These are phyloP conservation scores for Sarcophaga peregrina DNA, from an alignment of 1,140 invertebrate species.

Conservation along the genomic window DNA sequence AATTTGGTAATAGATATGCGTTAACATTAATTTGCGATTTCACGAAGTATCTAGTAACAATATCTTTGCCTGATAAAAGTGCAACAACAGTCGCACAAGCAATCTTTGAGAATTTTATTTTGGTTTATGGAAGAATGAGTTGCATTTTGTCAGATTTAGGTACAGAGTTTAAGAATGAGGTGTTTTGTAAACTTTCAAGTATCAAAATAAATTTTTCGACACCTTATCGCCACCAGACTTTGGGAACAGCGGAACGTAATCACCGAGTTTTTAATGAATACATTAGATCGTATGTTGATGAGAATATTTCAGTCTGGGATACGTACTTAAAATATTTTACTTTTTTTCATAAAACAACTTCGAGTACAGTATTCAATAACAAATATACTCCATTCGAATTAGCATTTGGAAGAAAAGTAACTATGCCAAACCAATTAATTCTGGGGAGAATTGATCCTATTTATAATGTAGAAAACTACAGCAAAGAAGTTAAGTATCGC, in stretches of 20 bases:
- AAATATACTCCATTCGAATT: slow-evolving; percentile 28
- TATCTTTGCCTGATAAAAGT: no score
- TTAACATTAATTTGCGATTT: no score
- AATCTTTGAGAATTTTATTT: slow-evolving; percentile 41
- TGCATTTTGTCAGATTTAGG: slow-evolving; percentile 36
- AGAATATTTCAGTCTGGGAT: slow-evolving; percentile 39
- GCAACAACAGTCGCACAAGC: no score
- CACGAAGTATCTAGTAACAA: no score
- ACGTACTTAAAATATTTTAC: slow-evolving; percentile 41
- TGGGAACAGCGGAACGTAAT: background rate
- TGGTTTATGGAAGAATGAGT: slow-evolving; percentile 36
- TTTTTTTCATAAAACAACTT: slow-evolving; percentile 39
- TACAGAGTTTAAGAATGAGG: slow-evolving; percentile 34
- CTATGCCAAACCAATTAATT: no score
- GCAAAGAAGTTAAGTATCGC: background rate
- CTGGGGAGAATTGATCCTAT: no score
- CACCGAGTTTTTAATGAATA: no score
- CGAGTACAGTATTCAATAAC: slow-evolving; percentile 15
- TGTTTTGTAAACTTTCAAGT: slow-evolving; percentile 26
- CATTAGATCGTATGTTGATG: no score
- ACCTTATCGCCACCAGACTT: background rate
- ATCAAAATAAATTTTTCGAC: no score
- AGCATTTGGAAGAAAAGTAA: no score
- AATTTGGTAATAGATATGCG: no score
- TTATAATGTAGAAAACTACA: no score